These are phyloP conservation scores for Ictalurus punctatus DNA, from an alignment of 2,113 vertebrate species.

Conservation along the genomic window DNA sequence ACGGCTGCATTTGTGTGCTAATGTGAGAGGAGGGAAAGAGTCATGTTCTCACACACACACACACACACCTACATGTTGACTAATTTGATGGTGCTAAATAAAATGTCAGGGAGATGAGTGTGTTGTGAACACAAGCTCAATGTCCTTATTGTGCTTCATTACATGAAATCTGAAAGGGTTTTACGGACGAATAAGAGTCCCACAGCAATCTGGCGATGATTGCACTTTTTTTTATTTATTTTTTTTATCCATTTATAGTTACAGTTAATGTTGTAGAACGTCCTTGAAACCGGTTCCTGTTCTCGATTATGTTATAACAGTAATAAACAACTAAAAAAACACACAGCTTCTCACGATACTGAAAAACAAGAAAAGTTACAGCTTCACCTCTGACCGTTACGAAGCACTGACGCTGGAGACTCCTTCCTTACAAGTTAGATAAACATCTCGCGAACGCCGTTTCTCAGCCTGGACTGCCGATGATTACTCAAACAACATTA, in stretches of 20 bases:
- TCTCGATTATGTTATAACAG: not conserved
- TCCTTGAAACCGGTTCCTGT: not conserved
- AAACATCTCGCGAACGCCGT: too few species aligned
- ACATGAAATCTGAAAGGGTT: not conserved
- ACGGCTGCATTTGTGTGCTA: not conserved
- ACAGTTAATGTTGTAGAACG: not conserved
- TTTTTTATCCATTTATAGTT: not conserved
- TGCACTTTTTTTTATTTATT: too few species aligned
- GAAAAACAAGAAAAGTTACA: too few species aligned
- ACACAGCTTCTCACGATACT: too few species aligned
- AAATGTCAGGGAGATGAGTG: conserved; percentile 22
- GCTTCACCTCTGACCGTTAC: too few species aligned
- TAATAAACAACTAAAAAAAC: too few species aligned
- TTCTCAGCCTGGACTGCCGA: too few species aligned
- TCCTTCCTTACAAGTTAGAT: too few species aligned
- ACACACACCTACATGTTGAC: conserved; percentile 11
- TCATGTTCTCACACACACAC: not conserved
- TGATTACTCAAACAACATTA: too few species aligned
- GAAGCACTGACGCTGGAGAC: too few species aligned
- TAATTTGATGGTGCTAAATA: conserved; percentile 17
- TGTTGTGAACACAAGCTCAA: not conserved
- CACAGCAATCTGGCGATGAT: not conserved
- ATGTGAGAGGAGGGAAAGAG: not conserved
- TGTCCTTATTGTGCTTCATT: not conserved
- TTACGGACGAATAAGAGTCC: not conserved